Percentiles rank a stretch among this genome's conserved stretches.
Conservation (phyloP, 2,113 vertebrate genomes). For the Platysternon megacephalum region DNA sequence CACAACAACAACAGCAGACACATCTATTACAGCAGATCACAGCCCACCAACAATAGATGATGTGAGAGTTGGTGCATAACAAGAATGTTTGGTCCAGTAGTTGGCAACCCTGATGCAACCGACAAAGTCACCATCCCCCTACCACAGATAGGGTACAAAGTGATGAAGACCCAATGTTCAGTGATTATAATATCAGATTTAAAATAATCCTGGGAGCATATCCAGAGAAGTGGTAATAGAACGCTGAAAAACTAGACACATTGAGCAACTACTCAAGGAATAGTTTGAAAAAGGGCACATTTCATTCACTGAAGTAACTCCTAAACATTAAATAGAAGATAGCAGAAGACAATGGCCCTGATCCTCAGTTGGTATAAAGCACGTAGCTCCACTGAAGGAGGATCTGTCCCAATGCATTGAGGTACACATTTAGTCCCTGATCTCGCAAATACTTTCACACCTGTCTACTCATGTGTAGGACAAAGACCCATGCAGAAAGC, state of each 20-base stretch:
- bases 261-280: neutral
- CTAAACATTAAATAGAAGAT: neutral
- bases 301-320: neutral
- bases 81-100: too few species aligned
- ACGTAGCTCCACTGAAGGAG: neutral
- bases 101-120: too few species aligned
- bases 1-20: too few species aligned
- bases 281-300: neutral
- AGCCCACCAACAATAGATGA: too few species aligned
- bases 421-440: neutral
- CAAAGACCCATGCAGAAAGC: neutral
- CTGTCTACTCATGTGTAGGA: neutral
- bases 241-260: neutral
- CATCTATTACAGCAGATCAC: too few species aligned
- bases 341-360: neutral
- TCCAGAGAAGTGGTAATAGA: neutral
- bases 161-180: neutral
- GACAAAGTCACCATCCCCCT: too few species aligned
- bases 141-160: neutral
- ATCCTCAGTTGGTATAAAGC: neutral
- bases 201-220: neutral
- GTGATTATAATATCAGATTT: neutral
- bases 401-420: neutral
- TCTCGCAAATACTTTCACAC: neutral
- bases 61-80: too few species aligned